A percentile compares a stretch with the other conserved stretches of the same genome.
Evolutionary conservation across 2,113 vertebrate species (phyloP).

Genomic region (Turnix velox): DNA sequence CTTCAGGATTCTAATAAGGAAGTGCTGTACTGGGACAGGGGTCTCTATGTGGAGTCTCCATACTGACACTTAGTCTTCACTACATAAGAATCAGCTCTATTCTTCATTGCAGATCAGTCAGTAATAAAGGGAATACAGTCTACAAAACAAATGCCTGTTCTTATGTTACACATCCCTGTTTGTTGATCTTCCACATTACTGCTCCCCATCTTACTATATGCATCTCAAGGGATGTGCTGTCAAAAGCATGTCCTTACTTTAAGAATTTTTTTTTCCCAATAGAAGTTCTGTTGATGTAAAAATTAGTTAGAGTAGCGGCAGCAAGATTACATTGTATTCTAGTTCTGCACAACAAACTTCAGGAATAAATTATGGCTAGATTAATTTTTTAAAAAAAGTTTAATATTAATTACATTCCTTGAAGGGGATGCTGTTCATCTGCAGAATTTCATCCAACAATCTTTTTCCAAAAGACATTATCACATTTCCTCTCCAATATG

Average conservation of each 20-base stretch:
- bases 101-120: background rate
- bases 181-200: background rate
- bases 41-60: background rate
- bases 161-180: background rate
- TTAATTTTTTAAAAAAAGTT: background rate
- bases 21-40: background rate
- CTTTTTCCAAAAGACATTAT: conserved; percentile 56
- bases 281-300: background rate
- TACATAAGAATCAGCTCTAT: background rate
- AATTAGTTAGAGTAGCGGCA: background rate
- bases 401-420: conserved; percentile 29
- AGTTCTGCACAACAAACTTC: background rate
- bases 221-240: background rate
- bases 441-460: conserved; percentile 55
- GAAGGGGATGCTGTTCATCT: conserved; percentile 41
- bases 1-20: background rate
- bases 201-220: background rate
- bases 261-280: background rate
- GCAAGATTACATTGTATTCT: background rate
- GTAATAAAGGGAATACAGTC: background rate
- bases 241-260: background rate
- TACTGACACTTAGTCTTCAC: background rate
- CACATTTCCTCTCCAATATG: conserved; percentile 43
- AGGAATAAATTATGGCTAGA: background rate
- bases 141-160: background rate